Base-by-base conservation (phyloP, 2,797 vertebrate genomes). In the Takifugu ocellatus region DNA sequence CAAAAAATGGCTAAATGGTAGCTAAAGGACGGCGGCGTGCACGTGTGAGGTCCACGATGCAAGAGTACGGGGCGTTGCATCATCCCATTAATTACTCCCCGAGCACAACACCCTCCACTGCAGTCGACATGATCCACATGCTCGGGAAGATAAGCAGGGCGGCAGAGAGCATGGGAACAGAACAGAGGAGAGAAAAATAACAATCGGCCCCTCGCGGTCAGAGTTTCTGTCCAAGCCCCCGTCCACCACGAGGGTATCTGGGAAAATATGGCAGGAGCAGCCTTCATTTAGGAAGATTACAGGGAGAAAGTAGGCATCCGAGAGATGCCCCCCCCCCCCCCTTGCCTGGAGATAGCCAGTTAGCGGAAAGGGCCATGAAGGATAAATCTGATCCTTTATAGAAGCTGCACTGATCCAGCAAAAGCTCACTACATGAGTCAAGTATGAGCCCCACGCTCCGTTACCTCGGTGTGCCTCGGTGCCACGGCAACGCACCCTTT, bases 341-440 rank as follows among this genome's bases (percentile, higher is more conserved):
- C 4, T 5, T 4, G 63, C 63, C 51, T 61, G 48, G 61, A 77
- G 61, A 63, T 48, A 61, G 47, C 75, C 72, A 75, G 81, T 85
- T 84, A 81, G 83, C 63, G 72, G 63, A 62, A 48, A 81, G 68
- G 67, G 76, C 62, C 61, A 69, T 86, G 84, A 84, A 27, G 53
- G 86, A 89, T 89, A 88, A 77, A 84, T 85, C 68, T 79, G 83
- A 87, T 78, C 78, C 86, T 87, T 87, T 79, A 78, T 78, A 82
- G 84, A 87, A 75, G 74, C 73, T 63, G 72, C 86, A 90, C 90
- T 81, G 89, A 92, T 90, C 79, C 61, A 45, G 79, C 53, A 58
- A 84, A 86, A 87, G 74, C 84, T 69, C 74, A 70, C 63, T 77
- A 83, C 84, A 88, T 88, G 84, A 88, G 88, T 85, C 82, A 84